phyloP scores from a whole-genome alignment of 2,888 invertebrate genomes.

The Eustalomyia histrio region DNA sequence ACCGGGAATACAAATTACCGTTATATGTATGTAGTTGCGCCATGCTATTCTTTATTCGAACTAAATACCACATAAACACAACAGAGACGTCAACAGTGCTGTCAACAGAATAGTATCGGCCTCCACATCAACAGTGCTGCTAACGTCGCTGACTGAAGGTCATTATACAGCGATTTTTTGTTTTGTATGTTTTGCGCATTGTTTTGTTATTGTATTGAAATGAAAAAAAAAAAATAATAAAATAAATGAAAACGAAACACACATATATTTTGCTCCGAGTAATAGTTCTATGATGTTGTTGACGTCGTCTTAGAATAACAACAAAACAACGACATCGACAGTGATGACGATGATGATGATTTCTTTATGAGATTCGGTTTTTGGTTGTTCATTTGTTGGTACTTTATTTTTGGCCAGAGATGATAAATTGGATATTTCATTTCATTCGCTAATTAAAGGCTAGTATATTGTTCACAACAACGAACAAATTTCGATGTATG shows the following conservation, averaged over 20 bases:
- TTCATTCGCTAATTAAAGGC: too few relatives aligned
- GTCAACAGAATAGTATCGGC: slow-evolving; percentile 3
- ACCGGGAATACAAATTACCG: slow-evolving; percentile 48
- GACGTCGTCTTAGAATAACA: slow-evolving; percentile 43
- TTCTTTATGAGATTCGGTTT: slow-evolving; percentile 7
- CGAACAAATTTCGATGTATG: too few relatives aligned
- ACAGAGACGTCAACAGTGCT: slow-evolving; percentile 33
- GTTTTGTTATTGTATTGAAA: slow-evolving; percentile 62
- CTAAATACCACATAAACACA: slow-evolving; percentile 30
- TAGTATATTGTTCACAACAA: too few relatives aligned
- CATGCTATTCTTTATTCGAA: slow-evolving; percentile 39
- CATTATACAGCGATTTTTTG: slow-evolving; percentile 60
- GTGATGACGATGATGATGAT: slow-evolving; percentile 30
- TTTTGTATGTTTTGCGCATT: slow-evolving; percentile 57
- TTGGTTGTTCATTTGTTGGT: not conserved
- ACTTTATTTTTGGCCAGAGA: not conserved
- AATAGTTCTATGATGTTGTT: slow-evolving; percentile 37
- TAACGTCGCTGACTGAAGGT: slow-evolving; percentile 63
- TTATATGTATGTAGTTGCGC: slow-evolving; percentile 46
- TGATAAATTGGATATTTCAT: not conserved
- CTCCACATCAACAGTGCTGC: slow-evolving; percentile 27
- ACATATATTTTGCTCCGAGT: slow-evolving; percentile 20
- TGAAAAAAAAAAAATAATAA: too few relatives aligned
- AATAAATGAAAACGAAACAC: slow-evolving; percentile 13
- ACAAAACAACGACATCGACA: slow-evolving; percentile 42